A percentile compares a stretch with the other conserved stretches of the same genome.
Evolutionary conservation across 2,888 invertebrate genomes (phyloP).

Genomic region (Yponomeuta malinellus): DNA sequence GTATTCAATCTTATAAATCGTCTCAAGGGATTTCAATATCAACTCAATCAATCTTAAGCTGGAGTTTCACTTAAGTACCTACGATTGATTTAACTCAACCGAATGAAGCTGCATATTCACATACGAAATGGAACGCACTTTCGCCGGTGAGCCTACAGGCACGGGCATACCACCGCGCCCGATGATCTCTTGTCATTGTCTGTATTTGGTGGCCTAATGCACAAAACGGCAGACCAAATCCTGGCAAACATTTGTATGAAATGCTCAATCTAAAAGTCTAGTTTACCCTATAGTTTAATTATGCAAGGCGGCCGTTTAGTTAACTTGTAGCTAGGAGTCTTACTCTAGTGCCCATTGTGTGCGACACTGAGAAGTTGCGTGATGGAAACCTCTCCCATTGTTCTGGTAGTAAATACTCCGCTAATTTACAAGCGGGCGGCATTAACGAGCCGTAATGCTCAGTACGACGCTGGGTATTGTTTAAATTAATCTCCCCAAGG

Average conservation of each 20-base stretch:
- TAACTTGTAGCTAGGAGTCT: slow-evolving; percentile 22
- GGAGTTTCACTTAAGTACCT: slow-evolving; percentile 27
- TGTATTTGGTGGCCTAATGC: slow-evolving; percentile 39
- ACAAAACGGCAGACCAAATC: slow-evolving; percentile 16
- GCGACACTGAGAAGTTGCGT: slow-evolving; percentile 30
- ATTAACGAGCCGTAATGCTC: slow-evolving; percentile 18
- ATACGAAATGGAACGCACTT: slow-evolving; percentile 50
- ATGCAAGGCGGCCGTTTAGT: background rate
- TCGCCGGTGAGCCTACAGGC: slow-evolving; percentile 39
- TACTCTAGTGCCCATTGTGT: slow-evolving; percentile 19
- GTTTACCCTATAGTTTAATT: background rate
- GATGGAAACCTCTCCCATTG: slow-evolving; percentile 23
- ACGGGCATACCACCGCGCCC: slow-evolving; percentile 34
- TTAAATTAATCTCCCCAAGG: slow-evolving; percentile 7
- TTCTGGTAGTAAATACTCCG: slow-evolving; percentile 15
- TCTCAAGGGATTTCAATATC: background rate
- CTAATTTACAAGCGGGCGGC: slow-evolving; percentile 19
- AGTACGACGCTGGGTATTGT: slow-evolving; percentile 6
- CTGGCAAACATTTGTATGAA: background rate
- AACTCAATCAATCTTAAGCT: background rate
- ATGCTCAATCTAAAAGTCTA: background rate
- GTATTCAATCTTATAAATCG: background rate
- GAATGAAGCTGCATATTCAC: slow-evolving; percentile 46
- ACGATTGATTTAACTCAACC: slow-evolving; percentile 34
- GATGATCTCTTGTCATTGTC: slow-evolving; percentile 52